Percentiles rank a stretch among this genome's conserved stretches.
These are phyloP conservation scores for Drosophila triauraria DNA, from an alignment of 1,140 invertebrate species.

Conservation along the genomic window DNA sequence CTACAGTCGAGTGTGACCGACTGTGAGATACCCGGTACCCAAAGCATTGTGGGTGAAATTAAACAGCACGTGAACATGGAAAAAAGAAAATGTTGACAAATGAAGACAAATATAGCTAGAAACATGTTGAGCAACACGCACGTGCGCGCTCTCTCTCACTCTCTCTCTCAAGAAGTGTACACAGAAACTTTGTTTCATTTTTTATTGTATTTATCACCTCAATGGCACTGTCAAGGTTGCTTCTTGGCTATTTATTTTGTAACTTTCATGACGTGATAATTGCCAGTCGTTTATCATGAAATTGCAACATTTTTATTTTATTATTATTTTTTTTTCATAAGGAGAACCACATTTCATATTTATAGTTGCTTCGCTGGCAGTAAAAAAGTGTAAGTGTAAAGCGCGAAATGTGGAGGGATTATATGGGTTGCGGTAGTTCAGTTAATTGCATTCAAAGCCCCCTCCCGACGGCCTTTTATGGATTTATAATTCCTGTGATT, in stretches of 20 bases:
- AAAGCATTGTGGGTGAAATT: no score
- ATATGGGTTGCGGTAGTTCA: constrained; percentile 31
- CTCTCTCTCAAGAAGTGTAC: no score
- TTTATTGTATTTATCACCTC: not conserved
- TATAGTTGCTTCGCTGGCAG: constrained; percentile 1
- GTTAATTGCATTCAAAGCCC: constrained; percentile 25
- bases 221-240: constrained; percentile 1
- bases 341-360: constrained; percentile 5
- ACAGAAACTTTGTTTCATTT: no score
- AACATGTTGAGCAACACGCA: no score
- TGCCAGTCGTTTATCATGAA: constrained; percentile 4
- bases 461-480: constrained; percentile 20
- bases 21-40: no score
- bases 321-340: constrained; percentile 6
- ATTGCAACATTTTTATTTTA: constrained; percentile 10
- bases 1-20: no score
- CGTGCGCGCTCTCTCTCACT: no score
- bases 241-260: constrained; percentile 20
- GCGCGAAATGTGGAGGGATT: constrained; percentile 5
- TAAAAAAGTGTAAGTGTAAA: constrained; percentile 2
- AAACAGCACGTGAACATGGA: no score
- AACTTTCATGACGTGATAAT: constrained; percentile 14
- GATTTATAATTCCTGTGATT: constrained; percentile 51
- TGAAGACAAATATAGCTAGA: no score
- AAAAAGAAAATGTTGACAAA: no score